phyloP scores from a whole-genome alignment of 2,113 vertebrate genomes.

The Struthio camelus region DNA sequence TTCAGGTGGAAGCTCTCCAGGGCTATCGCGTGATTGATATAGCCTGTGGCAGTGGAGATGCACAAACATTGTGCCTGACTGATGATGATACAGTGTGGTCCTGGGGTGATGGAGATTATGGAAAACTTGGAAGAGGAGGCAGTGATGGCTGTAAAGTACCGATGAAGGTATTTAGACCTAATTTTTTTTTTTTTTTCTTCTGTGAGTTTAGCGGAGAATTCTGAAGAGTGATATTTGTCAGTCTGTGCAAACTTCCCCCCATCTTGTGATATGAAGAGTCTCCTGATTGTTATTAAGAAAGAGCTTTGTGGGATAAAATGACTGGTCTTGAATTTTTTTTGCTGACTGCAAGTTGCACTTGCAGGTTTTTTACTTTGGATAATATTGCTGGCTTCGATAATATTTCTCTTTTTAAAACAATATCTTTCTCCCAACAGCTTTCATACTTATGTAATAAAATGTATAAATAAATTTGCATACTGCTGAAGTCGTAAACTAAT shows the following conservation, averaged over 20 bases:
- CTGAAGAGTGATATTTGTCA: not conserved
- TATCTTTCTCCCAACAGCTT: not conserved
- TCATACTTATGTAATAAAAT: not conserved
- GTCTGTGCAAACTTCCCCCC: not conserved
- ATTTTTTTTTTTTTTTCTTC: not conserved
- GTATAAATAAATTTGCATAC: not conserved
- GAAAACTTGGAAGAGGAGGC: slow-evolving; percentile 95
- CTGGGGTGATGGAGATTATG: slow-evolving; percentile 98
- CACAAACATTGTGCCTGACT: slow-evolving; percentile 94
- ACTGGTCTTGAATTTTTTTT: not conserved
- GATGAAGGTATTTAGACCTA: slow-evolving; percentile 87
- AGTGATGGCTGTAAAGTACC: slow-evolving; percentile 98
- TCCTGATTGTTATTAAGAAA: not conserved
- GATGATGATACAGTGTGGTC: slow-evolving; percentile 99
- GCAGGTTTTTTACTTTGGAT: not conserved
- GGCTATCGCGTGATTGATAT: slow-evolving; percentile 96
- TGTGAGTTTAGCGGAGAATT: not conserved
- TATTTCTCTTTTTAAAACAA: not conserved
- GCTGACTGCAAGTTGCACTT: not conserved
- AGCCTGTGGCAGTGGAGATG: slow-evolving; percentile 95
- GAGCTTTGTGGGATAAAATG: not conserved
- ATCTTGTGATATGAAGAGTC: not conserved
- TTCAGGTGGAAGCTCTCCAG: slow-evolving; percentile 95
- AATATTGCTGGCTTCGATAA: not conserved
- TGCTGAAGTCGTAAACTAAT: not conserved